Evolutionary conservation across 2,888 invertebrate genomes (phyloP).

Genomic region (Meiosimyza platycephala): DNA sequence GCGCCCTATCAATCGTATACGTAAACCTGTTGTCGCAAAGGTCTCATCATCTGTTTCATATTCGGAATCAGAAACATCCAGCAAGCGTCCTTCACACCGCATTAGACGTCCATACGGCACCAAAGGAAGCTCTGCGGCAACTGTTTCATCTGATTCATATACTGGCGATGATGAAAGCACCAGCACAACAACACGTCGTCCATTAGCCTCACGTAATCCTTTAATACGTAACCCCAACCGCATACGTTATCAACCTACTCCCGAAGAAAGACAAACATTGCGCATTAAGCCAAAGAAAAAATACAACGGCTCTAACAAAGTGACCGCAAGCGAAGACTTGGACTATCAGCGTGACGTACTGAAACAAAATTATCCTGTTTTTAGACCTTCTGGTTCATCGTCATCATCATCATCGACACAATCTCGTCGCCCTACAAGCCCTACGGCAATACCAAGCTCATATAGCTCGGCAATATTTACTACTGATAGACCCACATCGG

Average conservation of each 20-base stretch:
- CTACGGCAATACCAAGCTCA: slow-evolving; percentile 59
- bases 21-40: slow-evolving; percentile 67
- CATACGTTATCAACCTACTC: slow-evolving; percentile 65
- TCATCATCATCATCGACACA: slow-evolving; percentile 18
- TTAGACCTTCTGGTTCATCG: slow-evolving; percentile 60
- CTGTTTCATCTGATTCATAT: slow-evolving; percentile 40
- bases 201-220: slow-evolving; percentile 56
- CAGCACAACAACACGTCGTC: slow-evolving; percentile 54
- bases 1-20: slow-evolving; percentile 69
- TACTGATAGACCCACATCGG: slow-evolving; percentile 59
- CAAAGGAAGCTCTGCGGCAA: slow-evolving; percentile 47
- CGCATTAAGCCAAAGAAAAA: slow-evolving; percentile 59
- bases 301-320: slow-evolving; percentile 51
- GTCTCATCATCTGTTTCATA: slow-evolving; percentile 63
- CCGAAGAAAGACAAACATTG: slow-evolving; percentile 64
- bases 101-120: slow-evolving; percentile 66
- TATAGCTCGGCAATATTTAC: slow-evolving; percentile 52
- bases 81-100: slow-evolving; percentile 62
- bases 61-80: slow-evolving; percentile 58
- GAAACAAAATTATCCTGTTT: slow-evolving; percentile 75
- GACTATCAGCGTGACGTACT: slow-evolving; percentile 75
- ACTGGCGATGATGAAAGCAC: slow-evolving; percentile 41
- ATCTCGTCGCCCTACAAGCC: slow-evolving; percentile 57
- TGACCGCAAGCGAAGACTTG: slow-evolving; percentile 63
- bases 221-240: slow-evolving; percentile 65